These are phyloP conservation scores for Tetrax tetrax DNA, from an alignment of 2,113 vertebrate species.

Conservation along the genomic window DNA sequence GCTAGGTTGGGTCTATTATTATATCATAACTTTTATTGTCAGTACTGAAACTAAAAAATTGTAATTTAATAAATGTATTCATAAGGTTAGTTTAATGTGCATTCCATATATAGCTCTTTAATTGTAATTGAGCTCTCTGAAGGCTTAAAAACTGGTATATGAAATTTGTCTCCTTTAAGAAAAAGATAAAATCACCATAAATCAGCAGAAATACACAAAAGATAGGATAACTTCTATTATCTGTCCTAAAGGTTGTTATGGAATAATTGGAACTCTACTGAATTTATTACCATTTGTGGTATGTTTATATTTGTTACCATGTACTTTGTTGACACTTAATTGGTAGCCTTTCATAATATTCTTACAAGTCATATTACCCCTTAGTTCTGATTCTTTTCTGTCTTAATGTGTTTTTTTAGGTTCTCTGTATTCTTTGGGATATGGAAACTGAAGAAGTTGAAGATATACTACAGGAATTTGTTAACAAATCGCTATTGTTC, in stretches of 20 bases:
- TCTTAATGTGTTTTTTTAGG: constrained; percentile 71
- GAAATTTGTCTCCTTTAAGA: not conserved
- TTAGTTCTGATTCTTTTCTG: constrained; percentile 13
- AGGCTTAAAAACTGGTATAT: not conserved
- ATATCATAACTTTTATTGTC: not conserved
- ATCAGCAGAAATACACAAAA: not conserved
- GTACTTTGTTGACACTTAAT: not conserved
- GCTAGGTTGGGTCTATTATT: not conserved
- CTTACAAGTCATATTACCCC: not conserved
- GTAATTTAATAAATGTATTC: not conserved
- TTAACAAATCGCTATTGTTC: constrained; percentile 94
- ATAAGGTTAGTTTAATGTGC: not conserved
- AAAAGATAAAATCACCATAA: not conserved
- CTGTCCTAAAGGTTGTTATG: not conserved
- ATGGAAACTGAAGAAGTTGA: constrained; percentile 93
- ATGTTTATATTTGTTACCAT: not conserved
- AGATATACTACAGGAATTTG: constrained; percentile 92
- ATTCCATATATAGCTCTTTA: not conserved
- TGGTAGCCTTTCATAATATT: not conserved
- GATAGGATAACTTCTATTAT: not conserved
- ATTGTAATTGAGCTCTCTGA: not conserved
- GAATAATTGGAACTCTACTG: not conserved
- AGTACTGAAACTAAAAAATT: not conserved
- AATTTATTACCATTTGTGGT: not conserved
- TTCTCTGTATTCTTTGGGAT: constrained; percentile 92